A percentile compares a stretch with the other conserved stretches of the same genome.
Evolutionary conservation across 2,888 invertebrate genomes (phyloP).

Genomic region (Xanthia togata): DNA sequence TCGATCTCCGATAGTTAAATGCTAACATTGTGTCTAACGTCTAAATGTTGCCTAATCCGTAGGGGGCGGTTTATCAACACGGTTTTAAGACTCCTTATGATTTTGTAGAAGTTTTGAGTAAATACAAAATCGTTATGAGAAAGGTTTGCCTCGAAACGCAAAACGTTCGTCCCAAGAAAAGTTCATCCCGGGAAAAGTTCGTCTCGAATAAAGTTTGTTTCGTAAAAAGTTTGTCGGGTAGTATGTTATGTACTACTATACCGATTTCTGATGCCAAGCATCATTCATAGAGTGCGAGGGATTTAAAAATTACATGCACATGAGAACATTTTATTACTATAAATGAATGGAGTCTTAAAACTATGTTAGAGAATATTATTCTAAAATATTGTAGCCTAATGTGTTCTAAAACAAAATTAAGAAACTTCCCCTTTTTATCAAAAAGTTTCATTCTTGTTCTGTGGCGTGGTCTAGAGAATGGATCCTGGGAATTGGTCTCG

Average conservation of each 20-base stretch:
- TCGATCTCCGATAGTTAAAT: slow-evolving; percentile 44
- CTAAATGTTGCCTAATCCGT: slow-evolving; percentile 50
- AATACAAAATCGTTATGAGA: neutral
- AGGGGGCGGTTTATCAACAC: slow-evolving; percentile 38
- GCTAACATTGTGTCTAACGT: slow-evolving; percentile 64
- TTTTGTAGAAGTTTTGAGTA: too few relatives aligned
- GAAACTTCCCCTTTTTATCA: slow-evolving; percentile 11
- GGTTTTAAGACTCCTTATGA: slow-evolving; percentile 40
- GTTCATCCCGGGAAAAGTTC: neutral
- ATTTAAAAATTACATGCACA: neutral
- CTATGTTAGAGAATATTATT: slow-evolving; percentile 36
- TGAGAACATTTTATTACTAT: neutral
- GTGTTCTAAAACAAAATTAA: slow-evolving; percentile 35
- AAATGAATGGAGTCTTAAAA: slow-evolving; percentile 47
- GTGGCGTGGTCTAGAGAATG: slow-evolving; percentile 39
- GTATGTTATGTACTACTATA: neutral
- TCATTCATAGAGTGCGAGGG: neutral
- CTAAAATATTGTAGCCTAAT: slow-evolving; percentile 41
- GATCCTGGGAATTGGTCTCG: slow-evolving; percentile 6
- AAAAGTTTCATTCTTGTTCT: slow-evolving; percentile 25
- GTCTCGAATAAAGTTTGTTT: neutral
- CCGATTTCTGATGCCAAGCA: neutral
- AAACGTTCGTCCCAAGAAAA: neutral
- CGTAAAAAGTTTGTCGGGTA: neutral
- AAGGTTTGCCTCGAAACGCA: neutral